Conservation (phyloP, 1,140 invertebrate genomes). For the Zophobas atratus region DNA sequence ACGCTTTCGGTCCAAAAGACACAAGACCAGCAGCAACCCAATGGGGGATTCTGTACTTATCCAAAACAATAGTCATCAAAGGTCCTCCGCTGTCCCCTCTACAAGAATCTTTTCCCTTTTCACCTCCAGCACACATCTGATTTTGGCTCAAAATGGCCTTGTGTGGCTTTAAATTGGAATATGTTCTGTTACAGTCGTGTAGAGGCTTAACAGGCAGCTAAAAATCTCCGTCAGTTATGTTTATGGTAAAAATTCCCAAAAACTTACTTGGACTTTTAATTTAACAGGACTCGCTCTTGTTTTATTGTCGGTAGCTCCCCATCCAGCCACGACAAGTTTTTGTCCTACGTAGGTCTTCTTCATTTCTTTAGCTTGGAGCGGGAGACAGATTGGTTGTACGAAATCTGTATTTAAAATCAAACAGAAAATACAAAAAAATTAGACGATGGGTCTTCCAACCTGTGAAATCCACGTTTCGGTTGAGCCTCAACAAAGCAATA, state of each 20-base stretch:
- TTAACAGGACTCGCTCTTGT: constrained; percentile 57
- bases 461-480: constrained; percentile 62
- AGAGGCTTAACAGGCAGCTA: background rate
- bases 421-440: background rate
- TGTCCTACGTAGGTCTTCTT: constrained; percentile 65
- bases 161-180: background rate
- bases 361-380: constrained; percentile 60
- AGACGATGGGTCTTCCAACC: background rate
- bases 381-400: constrained; percentile 70
- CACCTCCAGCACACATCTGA: constrained; percentile 64
- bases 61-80: constrained; percentile 70
- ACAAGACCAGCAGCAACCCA: background rate
- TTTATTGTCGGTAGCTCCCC: constrained; percentile 66
- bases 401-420: constrained; percentile 46
- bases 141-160: background rate
- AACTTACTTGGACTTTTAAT: constrained; percentile 67
- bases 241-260: constrained; percentile 64
- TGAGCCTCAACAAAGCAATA: constrained; percentile 76
- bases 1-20: background rate
- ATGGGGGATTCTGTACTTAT: background rate
- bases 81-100: constrained; percentile 84
- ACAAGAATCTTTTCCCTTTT: constrained; percentile 70
- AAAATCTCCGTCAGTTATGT: constrained; percentile 61
- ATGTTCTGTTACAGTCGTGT: background rate
- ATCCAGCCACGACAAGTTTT: constrained; percentile 72